These are phyloP conservation scores for Aurelia sp. DNA, from an alignment of 30 jellyfish, hydroid and myxozoan species.

Conservation along the genomic window DNA sequence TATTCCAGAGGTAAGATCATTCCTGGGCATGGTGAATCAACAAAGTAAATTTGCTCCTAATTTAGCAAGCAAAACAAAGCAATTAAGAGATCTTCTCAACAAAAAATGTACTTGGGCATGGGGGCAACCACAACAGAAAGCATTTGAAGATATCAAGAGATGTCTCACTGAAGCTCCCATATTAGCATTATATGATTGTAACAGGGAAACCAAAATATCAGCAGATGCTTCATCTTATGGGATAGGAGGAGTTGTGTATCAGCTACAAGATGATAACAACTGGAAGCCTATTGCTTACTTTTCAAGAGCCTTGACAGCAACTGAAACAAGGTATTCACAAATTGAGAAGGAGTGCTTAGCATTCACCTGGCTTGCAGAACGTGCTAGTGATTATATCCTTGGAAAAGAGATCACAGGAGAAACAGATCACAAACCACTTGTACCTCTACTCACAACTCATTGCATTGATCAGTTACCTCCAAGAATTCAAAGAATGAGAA, in stretches of 20 bases:
- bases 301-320: conserved; percentile 42
- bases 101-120: conserved; percentile 31
- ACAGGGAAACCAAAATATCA: conserved; percentile 28
- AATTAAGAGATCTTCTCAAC: conserved; percentile 42
- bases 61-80: conserved; percentile 48
- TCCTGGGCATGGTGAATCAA: conserved; percentile 56
- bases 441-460: conserved; percentile 52
- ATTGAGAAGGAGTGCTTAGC: conserved; percentile 80
- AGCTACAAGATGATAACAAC: conserved; percentile 31
- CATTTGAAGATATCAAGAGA: conserved; percentile 37
- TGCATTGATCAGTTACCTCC: conserved; percentile 51
- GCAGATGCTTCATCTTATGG: conserved; percentile 66
- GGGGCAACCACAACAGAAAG: conserved; percentile 52
- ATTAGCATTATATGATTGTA: conserved; percentile 8
- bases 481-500: conserved; percentile 29
- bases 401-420: conserved; percentile 49
- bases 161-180: conserved; percentile 21
- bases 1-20: conserved; percentile 38
- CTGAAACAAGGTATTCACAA: conserved; percentile 55
- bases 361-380: conserved; percentile 55
- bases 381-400: conserved; percentile 54
- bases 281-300: conserved; percentile 58
- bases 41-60: conserved; percentile 47
- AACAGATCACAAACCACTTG: conserved; percentile 50
- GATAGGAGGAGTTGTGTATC: conserved; percentile 55